Evolutionary conservation across 2,113 vertebrate species (phyloP), one percentile per base, ranked within the genome.

Genomic region (Chionodraco myersi): DNA sequence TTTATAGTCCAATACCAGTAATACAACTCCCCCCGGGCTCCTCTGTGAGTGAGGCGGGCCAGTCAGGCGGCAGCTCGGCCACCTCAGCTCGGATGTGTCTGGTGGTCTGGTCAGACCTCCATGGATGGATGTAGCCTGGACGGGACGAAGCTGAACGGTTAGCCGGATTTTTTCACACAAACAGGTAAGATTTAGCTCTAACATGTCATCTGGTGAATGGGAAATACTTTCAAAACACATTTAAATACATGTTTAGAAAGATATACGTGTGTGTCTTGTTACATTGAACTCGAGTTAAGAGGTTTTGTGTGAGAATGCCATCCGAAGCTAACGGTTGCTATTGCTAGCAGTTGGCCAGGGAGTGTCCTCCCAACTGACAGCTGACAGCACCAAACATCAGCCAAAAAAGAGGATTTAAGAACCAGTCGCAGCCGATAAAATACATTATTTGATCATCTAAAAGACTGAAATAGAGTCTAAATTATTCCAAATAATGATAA

Each of bases 1-100:
- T 15, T 13, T 30, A 2, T 1, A 47, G 6, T 6, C 4, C 7
- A 7, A 6, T 4, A 5, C 2, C 30, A 15, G 12, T 10, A 6
- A 21, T 0, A 21, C 3, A 26, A 5, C 10, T 48, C 18, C 1
- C 2, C 53, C 9, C 74, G 59, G 83, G 54, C 23, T 62, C 2
- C 52, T 51, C 47, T 2, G 0, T 2, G 8, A 23, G 74, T 56
- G 18, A 26, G 52, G 61, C 83, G 34, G 83, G 45, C 68, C 0
- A 23, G 49, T 75, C 85, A 92, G 89, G 88, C 92, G 80, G 44
- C 73, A 72, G 75, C 77, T 56, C 77, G 88, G 91, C 66, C 92
- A 85, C 73, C 85, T 77, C 83, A 41, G 44, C 15, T 1, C 62
- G 75, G 75, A 66, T 58, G 59, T 8, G 80, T 48, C 85, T 80